phyloP scores from a whole-genome alignment of 2,113 vertebrate genomes.

The Atractosteus spatula region DNA sequence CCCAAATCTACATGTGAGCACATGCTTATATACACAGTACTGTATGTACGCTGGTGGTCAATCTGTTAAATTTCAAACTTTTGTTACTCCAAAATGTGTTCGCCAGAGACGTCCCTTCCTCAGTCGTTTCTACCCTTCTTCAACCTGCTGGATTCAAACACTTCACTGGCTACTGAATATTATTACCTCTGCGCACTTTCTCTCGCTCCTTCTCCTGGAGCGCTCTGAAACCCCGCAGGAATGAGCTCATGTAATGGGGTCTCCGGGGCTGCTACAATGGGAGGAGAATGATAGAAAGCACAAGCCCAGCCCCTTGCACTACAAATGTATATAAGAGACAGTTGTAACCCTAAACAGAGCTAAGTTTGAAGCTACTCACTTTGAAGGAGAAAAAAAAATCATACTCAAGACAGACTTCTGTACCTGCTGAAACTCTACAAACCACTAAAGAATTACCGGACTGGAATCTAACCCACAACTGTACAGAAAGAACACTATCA shows the following conservation, averaged over 20 bases:
- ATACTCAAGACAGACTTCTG: background rate
- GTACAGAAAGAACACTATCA: too few relatives aligned
- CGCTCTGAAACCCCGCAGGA: conserved; percentile 36
- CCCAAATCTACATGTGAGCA: background rate
- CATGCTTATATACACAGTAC: background rate
- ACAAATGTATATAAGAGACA: conserved; percentile 67
- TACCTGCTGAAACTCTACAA: background rate
- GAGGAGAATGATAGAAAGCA: conserved; percentile 66
- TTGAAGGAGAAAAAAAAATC: background rate
- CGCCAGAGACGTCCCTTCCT: background rate
- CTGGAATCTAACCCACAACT: too few relatives aligned
- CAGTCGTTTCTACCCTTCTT: conserved; percentile 7
- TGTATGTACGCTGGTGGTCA: background rate
- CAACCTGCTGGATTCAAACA: background rate
- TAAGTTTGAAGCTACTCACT: conserved; percentile 44
- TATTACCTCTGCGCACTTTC: conserved; percentile 9
- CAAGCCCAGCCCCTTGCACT: conserved; percentile 66
- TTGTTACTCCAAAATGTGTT: background rate
- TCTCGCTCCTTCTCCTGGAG: conserved; percentile 38
- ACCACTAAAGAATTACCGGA: too few relatives aligned
- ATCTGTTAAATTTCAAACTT: background rate
- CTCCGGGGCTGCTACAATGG: conserved; percentile 63
- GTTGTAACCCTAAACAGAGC: conserved; percentile 40
- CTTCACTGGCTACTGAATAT: conserved; percentile 39
- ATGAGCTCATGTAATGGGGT: conserved; percentile 52